phyloP scores from a whole-genome alignment of 2,113 vertebrate species.

The Sisor rabdophorus region DNA sequence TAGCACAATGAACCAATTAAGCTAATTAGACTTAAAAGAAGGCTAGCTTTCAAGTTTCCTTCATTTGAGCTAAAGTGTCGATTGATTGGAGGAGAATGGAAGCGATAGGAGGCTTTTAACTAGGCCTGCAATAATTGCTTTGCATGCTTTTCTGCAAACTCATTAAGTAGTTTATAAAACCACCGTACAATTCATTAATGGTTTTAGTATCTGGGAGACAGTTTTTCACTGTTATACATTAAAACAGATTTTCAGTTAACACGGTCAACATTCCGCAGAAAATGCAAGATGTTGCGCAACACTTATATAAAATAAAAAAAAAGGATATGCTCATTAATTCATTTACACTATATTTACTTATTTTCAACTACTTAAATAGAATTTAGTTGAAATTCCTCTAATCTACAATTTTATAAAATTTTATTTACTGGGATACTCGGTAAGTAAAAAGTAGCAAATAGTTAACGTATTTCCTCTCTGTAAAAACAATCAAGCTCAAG shows the following conservation, averaged over 20 bases:
- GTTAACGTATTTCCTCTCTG: neutral
- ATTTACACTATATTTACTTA: neutral
- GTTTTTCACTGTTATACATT: constrained; percentile 22
- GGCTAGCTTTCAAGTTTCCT: constrained; percentile 50
- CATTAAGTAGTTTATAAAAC: constrained; percentile 29
- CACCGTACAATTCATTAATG: constrained; percentile 38
- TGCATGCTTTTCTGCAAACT: constrained; percentile 36
- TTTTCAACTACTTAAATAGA: neutral
- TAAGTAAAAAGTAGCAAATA: constrained; percentile 2
- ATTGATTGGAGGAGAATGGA: constrained; percentile 50
- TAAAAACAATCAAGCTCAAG: constrained; percentile 27
- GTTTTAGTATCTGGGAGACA: constrained; percentile 19
- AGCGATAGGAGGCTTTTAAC: constrained; percentile 53
- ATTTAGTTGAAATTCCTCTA: neutral
- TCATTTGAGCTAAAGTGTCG: constrained; percentile 53
- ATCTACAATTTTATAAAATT: neutral
- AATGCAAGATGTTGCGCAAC: constrained; percentile 9
- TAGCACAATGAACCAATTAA: constrained; percentile 56
- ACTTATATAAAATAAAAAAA: neutral
- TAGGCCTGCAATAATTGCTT: constrained; percentile 48
- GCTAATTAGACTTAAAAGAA: constrained; percentile 55
- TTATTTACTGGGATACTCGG: neutral
- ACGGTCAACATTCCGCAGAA: neutral
- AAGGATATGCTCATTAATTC: neutral
- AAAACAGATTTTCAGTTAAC: constrained; percentile 34